Conservation (phyloP, 2,888 invertebrate species). For the Incurvaria masculella region DNA sequence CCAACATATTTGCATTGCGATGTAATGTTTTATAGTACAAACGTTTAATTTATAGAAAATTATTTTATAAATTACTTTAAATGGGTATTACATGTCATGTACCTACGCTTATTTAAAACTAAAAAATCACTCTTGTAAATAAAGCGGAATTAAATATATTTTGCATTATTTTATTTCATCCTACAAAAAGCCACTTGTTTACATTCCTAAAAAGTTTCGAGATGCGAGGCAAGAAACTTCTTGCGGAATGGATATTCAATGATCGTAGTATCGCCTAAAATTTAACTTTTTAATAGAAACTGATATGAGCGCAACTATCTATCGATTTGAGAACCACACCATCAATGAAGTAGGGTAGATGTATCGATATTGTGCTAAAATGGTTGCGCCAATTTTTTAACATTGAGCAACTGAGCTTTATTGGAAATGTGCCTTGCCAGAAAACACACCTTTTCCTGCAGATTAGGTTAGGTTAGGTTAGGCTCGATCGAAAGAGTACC, state of each 20-base stretch:
- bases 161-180: conserved; percentile 25
- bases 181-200: background rate
- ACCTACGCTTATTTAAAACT: conserved; percentile 52
- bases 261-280: background rate
- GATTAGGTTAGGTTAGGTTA: too few relatives aligned
- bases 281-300: conserved; percentile 8
- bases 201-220: too few relatives aligned
- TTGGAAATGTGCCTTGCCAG: too few relatives aligned
- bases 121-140: conserved; percentile 55
- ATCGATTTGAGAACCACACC: too few relatives aligned
- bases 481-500: too few relatives aligned
- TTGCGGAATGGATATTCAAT: background rate
- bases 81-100: conserved; percentile 53
- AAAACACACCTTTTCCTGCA: too few relatives aligned
- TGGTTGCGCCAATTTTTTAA: too few relatives aligned
- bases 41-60: conserved; percentile 52
- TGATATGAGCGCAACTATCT: too few relatives aligned
- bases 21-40: conserved; percentile 48
- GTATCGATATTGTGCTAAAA: too few relatives aligned
- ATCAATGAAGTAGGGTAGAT: too few relatives aligned
- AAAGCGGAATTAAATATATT: conserved; percentile 53
- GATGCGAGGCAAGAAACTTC: background rate
- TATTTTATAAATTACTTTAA: conserved; percentile 52
- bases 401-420: too few relatives aligned
- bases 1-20: too few relatives aligned